Base-by-base conservation (phyloP, 2,113 vertebrate species). In the Archocentrus centrarchus region DNA sequence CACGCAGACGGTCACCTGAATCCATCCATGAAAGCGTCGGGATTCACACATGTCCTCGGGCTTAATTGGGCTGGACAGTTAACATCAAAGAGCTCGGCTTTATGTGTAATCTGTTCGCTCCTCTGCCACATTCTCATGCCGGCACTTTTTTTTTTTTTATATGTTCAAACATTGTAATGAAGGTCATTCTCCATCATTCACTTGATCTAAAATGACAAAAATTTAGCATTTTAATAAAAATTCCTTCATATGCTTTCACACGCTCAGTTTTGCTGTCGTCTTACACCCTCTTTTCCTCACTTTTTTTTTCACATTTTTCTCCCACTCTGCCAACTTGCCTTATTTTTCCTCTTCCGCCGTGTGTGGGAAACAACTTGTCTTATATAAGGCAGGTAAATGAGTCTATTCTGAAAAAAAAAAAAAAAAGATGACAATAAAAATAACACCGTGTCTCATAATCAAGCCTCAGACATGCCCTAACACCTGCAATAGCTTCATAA, bases 1-100 rank as follows among this genome's bases (percentile, higher is more conserved):
- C 89, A 86, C 84, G 76, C 59, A 80, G 85, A 80, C 86, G 86
- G 77, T 85, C 77, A 81, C 92, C 85, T 92, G 92, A 92, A 88
- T 90, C 82, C 82, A 91, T 80, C 91, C 92, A 81, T 93, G 90
- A 93, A 93, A 90, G 77, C 77, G 79, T 82, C 87, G 86, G 87
- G 92, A 93, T 84, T 91, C 84, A 84, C 82, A 78, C 82, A 83
- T 92, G 80, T 93, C 94, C 93, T 84, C 81, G 41, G 94, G 94
- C 91, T 87, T 93, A 93, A 94, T 94, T 91, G 92, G 90, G 93
- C 90, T 86, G 94, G 93, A 93, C 92, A 91, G 93, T 94, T 94
- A 91, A 95, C 94, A 95, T 96, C 95, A 96, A 96, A 96, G 94
- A 86, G 84, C 89, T 50, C 78, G 90, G 90, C 89, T 93, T 94